Base-by-base conservation (phyloP, 1,140 invertebrate genomes). In the Neelides sp. region DNA sequence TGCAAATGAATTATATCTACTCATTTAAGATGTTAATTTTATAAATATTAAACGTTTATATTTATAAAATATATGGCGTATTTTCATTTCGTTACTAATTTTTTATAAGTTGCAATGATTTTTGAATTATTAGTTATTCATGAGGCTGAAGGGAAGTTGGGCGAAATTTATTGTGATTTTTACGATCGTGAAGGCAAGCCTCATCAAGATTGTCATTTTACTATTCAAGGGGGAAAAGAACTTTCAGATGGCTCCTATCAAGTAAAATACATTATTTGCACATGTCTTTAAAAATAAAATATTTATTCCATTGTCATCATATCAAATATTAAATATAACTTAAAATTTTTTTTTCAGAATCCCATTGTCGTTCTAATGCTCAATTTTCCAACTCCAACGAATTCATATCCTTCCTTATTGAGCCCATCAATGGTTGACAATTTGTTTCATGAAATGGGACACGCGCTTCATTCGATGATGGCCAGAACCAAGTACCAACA, bases 401-500 rank as follows among this genome's bases (percentile, higher is more conserved):
- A 52, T 52, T 48, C 48, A 1, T 22, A 27, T 12, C 91, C 90
- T 2, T 82, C 84, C 27, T 69, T 96, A 30, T 71, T 98, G 19
- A 79, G 77, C 28, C 83, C 86, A 1, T 74, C 78, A 13, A 80
- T 85, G 53, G 80, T 97, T 10, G 93, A 98, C 66, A 98, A 97
- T 71, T 70, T 98, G 24, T 98, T 98, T 69, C 96, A 99, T 65
- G 95, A 98, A 74, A 87, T 97, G 83, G 95, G 95, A 0, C 96
- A 99, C 72, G 96, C 95, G 4, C 83, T 99, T 74, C 96, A 98
- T 69, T 98, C 94, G 4, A 98, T 98, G 91, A 67, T 99, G 44
- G 95, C 85, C 5, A 75, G 89, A 57, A 95, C 94, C 0, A 75
- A 79, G 50, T 93, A 96, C 71, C 95, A 98, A 69, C 94, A 98